Evolutionary conservation across 2,113 vertebrate species (phyloP), one percentile per base, ranked within the genome.

Genomic region (Scatophagus argus): DNA sequence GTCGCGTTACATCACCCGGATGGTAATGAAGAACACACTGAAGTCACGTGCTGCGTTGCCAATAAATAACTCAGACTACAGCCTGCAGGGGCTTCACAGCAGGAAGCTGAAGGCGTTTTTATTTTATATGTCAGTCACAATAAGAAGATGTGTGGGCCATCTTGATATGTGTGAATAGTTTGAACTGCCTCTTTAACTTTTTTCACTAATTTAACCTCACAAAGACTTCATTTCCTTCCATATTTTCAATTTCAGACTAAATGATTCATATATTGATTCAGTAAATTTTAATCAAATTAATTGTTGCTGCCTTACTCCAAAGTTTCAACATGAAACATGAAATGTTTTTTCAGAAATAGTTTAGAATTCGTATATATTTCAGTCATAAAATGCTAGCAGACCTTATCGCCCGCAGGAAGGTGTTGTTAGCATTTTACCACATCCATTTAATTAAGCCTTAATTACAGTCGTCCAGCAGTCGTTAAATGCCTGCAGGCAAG

Each of bases 21-120:
- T 34, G 46, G 69, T 52, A 51, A 77, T 69, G 79, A 74, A 82
- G 61, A 32, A 1, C 1, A 14, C 55, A 49, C 21, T 32, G 38
- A 73, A 52, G 54, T 56, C 60, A 38, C 6, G 0, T 3, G 38
- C 43, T 60, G 34, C 31, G 12, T 70, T 29, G 4, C 9, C 60
- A 44, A 61, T 74, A 69, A 69, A 74, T 52, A 54, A 38, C 43
- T 3, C 21, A 8, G 68, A 3, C 32, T 29, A 55, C 32, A 32
- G 2, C 55, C 55, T n/a, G 52, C 13, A 9, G 27, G 51, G 13
- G 13, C 29, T 4, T 29, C 27, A 5, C 25, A 54, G 51, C 16
- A 32, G 29, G 52, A 31, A 0, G 17, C 31, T 55, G 52, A 1
- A n/a, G n/a, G n/a, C n/a, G n/a, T n/a, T n/a, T n/a, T n/a, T n/a